phyloP scores from a whole-genome alignment of 2,888 invertebrate genomes.

The Ctenicera cuprea region DNA sequence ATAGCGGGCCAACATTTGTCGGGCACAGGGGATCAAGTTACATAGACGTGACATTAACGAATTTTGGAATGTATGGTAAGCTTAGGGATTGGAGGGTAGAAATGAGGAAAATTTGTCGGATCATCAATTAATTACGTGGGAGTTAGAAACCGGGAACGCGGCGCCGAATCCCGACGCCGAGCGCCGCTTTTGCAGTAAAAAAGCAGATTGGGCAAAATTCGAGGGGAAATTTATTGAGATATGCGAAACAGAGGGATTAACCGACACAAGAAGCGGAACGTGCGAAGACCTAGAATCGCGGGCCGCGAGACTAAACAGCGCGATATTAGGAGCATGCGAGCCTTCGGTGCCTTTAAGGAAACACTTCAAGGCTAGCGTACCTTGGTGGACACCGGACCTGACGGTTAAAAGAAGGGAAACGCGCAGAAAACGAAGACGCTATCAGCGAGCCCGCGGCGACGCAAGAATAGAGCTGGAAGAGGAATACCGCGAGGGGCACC shows the following conservation, averaged over 20 bases:
- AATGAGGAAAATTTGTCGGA: not conserved
- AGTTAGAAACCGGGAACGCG: not conserved
- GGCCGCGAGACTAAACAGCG: not conserved
- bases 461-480: too few species aligned
- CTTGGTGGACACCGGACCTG: not conserved
- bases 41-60: not conserved
- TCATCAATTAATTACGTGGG: not conserved
- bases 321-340: not conserved
- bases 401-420: not conserved
- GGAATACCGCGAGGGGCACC: too few species aligned
- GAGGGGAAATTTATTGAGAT: not conserved
- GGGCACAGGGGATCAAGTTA: not conserved
- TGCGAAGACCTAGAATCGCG: not conserved
- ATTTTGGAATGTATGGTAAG: not conserved
- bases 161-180: too few species aligned
- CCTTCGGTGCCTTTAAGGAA: too few species aligned
- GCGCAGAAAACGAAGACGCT: not conserved
- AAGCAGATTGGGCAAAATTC: not conserved
- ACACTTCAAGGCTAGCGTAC: too few species aligned
- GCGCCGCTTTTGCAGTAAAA: not conserved
- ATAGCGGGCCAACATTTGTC: not conserved
- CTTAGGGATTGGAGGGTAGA: not conserved
- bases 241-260: too few species aligned
- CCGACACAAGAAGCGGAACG: not conserved
- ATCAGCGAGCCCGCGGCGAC: not conserved